Conservation (phyloP, 2,888 invertebrate genomes). For the Erynnis tages region DNA sequence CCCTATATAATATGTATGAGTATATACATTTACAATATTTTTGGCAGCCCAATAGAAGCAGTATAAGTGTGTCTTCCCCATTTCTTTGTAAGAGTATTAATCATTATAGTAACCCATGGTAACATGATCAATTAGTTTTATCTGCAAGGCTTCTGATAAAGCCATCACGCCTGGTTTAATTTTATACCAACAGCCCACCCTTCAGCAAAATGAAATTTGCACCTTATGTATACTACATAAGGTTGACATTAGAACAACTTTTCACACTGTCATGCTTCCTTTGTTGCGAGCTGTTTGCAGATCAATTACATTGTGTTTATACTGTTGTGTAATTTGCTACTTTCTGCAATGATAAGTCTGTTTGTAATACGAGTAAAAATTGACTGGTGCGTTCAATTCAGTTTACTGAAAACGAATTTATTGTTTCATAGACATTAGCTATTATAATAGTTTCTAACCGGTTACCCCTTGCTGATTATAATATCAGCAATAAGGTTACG, state of each 20-base stretch:
- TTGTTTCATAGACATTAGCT: too few species aligned
- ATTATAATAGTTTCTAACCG: too few species aligned
- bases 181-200: constrained; percentile 6
- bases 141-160: constrained; percentile 22
- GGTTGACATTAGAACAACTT: neutral
- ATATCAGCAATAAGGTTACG: too few species aligned
- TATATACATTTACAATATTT: too few species aligned
- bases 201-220: neutral
- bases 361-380: constrained; percentile 10
- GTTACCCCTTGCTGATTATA: too few species aligned
- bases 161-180: constrained; percentile 10
- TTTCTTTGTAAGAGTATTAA: neutral
- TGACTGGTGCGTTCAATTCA: neutral
- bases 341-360: constrained; percentile 19
- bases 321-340: constrained; percentile 15
- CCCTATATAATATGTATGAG: too few species aligned
- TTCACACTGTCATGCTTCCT: neutral
- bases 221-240: neutral
- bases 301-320: constrained; percentile 12
- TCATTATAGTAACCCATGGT: neutral
- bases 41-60: too few species aligned
- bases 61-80: neutral
- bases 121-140: constrained; percentile 11
- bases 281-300: neutral
- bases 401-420: too few species aligned